These are phyloP conservation scores for Myrmophylax atrothorax DNA, from an alignment of 2,113 vertebrate genomes.

Conservation along the genomic window DNA sequence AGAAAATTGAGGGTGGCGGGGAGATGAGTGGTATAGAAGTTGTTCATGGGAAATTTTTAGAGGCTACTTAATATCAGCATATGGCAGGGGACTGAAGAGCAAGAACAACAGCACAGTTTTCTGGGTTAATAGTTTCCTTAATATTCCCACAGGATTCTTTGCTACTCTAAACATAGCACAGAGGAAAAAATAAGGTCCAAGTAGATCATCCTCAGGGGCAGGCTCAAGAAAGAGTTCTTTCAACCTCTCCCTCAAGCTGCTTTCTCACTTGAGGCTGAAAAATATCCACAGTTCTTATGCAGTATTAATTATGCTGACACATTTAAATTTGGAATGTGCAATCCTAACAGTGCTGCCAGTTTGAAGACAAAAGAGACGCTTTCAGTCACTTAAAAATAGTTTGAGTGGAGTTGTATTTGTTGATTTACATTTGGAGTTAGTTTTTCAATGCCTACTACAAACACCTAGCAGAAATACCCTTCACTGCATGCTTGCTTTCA, in stretches of 20 bases:
- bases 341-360: not conserved
- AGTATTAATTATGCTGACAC: not conserved
- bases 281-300: not conserved
- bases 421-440: not conserved
- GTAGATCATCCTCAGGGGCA: conserved; percentile 23
- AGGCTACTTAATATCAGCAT: conserved; percentile 17
- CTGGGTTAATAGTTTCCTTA: conserved; percentile 64
- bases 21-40: not conserved
- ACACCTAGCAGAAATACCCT: not conserved
- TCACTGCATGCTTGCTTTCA: not conserved
- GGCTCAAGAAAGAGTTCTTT: conserved; percentile 30
- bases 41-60: not conserved
- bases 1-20: not conserved
- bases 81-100: not conserved
- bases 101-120: conserved; percentile 49
- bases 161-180: conserved; percentile 50
- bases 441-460: not conserved
- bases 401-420: not conserved
- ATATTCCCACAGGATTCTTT: conserved; percentile 53
- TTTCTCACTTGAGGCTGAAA: not conserved
- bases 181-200: conserved; percentile 36
- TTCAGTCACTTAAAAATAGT: not conserved
- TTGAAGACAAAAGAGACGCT: not conserved
- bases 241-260: not conserved
- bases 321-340: not conserved